These are phyloP conservation scores for Spatula versicolor DNA, from an alignment of 2,797 vertebrate genomes.

Conservation along the genomic window DNA sequence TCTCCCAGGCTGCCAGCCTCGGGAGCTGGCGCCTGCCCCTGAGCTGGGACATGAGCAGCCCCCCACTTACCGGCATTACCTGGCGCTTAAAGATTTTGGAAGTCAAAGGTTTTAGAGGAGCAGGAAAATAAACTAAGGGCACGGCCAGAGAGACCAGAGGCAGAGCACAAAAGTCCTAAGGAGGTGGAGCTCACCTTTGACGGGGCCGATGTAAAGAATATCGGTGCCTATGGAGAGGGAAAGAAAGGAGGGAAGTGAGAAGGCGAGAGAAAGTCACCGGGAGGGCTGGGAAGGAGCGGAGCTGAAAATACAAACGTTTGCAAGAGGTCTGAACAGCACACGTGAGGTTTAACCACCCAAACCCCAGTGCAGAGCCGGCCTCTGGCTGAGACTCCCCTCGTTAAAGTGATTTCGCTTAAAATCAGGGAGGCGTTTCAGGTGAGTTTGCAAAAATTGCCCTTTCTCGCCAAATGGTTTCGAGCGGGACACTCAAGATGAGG, in stretches of 20 bases:
- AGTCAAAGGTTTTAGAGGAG: slow-evolving; percentile 65
- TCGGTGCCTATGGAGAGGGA: slow-evolving; percentile 92
- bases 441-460: neutral
- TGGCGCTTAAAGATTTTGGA: slow-evolving; percentile 50
- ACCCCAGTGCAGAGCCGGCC: neutral
- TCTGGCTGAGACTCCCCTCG: neutral
- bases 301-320: neutral
- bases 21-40: neutral
- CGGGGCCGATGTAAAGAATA: slow-evolving; percentile 99
- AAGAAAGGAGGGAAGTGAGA: slow-evolving; percentile 83
- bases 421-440: neutral
- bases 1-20: accelerated
- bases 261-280: slow-evolving; percentile 75
- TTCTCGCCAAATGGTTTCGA: neutral
- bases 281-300: slow-evolving; percentile 72
- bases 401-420: neutral
- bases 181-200: slow-evolving; percentile 95
- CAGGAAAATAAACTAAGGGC: slow-evolving; percentile 70
- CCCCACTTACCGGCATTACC: slow-evolving; percentile 48
- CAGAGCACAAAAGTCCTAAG: slow-evolving; percentile 64
- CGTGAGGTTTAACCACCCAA: slow-evolving; percentile 6
- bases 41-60: neutral
- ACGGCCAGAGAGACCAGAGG: slow-evolving; percentile 70
- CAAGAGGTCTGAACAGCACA: neutral
- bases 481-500: neutral